Evolutionary conservation across 2,888 invertebrate genomes (phyloP), one percentile per base, ranked within the genome.

Genomic region (Conops quadrifasciatus): DNA sequence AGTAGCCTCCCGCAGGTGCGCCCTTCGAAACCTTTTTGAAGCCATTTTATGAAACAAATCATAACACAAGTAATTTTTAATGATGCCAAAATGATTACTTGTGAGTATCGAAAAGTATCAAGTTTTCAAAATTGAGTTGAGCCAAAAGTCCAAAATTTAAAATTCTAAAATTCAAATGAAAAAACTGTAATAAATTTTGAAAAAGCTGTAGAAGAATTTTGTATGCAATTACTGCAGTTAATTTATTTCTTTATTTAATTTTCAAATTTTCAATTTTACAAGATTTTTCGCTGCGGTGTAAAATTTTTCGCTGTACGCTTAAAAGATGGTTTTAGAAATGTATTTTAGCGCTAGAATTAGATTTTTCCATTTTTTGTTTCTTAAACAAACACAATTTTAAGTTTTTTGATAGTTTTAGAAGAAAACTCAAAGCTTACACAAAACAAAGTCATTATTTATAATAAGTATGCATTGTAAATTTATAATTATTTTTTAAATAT

Each of bases 401-500:
- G 36, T 62, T 26, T 24, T 49, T 64, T 47, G 26, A 15, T 26
- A 60, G n/a, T 36, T 24, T 60, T 30, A 30, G 30, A 59, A 59
- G 16, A 30, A n/a, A 16, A 43, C 9, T 28, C 11, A 30, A 15
- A 59, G 15, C 26, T 24, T 16, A 53, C 19, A 5, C 19, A 11
- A 21, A 53, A 53, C 19, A 53, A 53, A 21, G 21, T 24, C 11
- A 21, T 21, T n/a, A 21, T 58, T 24, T 28, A 58, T 1, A 58
- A 58, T 7, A n/a, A n/a, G n/a, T n/a, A n/a, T n/a, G n/a, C n/a
- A 28, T 28, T 53, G 21, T 36, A 66, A n/a, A 9, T 53, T 21
- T 66, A 66, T 28, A 68, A 71, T 71, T 67, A 60, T 73, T 72
- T 62, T 30, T 59, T 60, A 62, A 70, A 53, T 67, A 70, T 21